Evolutionary conservation across 35 echinoderm and acorn worm species (phyloP).

Genomic region (Apostichopus californicus): DNA sequence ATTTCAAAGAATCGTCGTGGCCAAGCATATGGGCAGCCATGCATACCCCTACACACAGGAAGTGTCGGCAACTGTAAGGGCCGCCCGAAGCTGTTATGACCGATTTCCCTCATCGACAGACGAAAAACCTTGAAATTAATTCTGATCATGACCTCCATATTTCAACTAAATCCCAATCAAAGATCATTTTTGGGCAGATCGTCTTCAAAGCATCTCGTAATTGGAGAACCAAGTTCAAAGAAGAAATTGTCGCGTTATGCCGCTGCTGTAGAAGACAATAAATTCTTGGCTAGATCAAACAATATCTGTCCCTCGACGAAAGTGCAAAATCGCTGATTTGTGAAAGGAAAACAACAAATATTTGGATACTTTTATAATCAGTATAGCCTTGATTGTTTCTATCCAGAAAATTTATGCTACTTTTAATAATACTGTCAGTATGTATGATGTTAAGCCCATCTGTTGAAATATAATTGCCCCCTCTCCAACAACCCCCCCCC

Average conservation of each 20-base stretch:
- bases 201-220: neutral
- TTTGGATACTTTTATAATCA: too few relatives aligned
- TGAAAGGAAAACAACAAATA: too few relatives aligned
- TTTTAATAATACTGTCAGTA: too few relatives aligned
- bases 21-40: constrained; percentile 25
- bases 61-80: constrained; percentile 1
- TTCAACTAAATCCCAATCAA: neutral
- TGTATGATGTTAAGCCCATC: too few relatives aligned
- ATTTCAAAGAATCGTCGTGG: neutral
- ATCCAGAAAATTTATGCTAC: too few relatives aligned
- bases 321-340: too few relatives aligned
- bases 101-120: constrained; percentile 1
- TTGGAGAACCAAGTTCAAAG: neutral
- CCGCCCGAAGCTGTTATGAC: constrained; percentile 33
- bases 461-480: too few relatives aligned
- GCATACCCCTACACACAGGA: constrained; percentile 21
- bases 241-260: neutral
- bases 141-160: neutral
- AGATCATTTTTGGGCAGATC: neutral
- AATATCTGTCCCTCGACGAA: too few relatives aligned
- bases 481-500: too few relatives aligned
- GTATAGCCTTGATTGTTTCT: too few relatives aligned
- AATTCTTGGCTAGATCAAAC: too few relatives aligned
- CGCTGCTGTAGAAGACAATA: too few relatives aligned
- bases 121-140: constrained; percentile 17